These are phyloP conservation scores for Leptopterna dolabrata DNA, from an alignment of 2,888 invertebrate species.

Conservation along the genomic window DNA sequence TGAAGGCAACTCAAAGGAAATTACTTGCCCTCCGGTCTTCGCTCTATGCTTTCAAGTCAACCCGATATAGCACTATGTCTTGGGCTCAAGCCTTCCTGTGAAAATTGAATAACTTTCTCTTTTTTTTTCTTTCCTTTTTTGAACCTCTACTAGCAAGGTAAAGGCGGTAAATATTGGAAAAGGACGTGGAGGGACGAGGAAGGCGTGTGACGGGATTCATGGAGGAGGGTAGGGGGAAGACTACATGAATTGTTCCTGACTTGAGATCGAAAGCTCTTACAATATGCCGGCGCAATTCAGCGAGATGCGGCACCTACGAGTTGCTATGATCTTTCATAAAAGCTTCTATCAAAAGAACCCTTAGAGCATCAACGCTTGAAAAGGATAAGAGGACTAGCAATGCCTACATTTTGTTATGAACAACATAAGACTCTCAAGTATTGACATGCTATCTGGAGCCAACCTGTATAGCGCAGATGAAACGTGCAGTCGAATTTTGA, in stretches of 20 bases:
- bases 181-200: neutral
- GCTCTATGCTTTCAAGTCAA: conserved; percentile 53
- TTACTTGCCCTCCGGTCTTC: conserved; percentile 54
- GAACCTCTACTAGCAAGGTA: neutral
- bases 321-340: neutral
- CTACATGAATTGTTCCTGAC: neutral
- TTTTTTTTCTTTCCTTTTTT: neutral
- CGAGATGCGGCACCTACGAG: neutral
- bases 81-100: conserved; percentile 35
- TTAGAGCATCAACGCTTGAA: too few species aligned
- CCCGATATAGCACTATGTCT: conserved; percentile 47
- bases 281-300: neutral
- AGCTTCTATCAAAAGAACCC: neutral
- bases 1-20: conserved; percentile 52
- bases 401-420: too few species aligned
- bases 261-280: neutral
- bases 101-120: conserved; percentile 47
- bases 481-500: too few species aligned
- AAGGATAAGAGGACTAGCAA: too few species aligned
- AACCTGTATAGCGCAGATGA: too few species aligned
- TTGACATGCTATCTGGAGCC: too few species aligned
- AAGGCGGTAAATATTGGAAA: conserved; percentile 45
- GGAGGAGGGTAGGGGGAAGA: neutral
- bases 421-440: too few species aligned
- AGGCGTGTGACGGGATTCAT: conserved; percentile 6